These are phyloP conservation scores for Atlantisia rogersi DNA, from an alignment of 2,113 vertebrate species.

Conservation along the genomic window DNA sequence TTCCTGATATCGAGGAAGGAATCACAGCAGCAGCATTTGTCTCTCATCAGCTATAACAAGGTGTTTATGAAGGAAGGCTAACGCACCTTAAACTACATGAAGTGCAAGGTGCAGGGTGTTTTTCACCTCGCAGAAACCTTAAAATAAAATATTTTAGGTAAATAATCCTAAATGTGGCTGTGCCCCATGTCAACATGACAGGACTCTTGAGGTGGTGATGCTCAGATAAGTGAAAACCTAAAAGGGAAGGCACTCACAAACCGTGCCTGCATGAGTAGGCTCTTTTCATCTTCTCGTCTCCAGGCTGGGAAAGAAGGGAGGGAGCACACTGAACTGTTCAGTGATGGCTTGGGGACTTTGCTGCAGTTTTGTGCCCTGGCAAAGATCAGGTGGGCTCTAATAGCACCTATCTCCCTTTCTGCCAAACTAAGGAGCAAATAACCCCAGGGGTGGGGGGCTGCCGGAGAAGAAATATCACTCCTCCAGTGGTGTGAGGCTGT, in stretches of 20 bases:
- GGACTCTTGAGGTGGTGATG: background rate
- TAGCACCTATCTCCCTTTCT: background rate
- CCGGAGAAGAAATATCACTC: background rate
- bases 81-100: background rate
- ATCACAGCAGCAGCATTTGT: background rate
- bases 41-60: background rate
- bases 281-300: background rate
- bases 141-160: background rate
- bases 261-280: background rate
- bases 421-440: background rate
- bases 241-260: background rate
- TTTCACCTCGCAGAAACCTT: background rate
- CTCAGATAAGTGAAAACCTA: background rate
- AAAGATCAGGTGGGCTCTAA: background rate
- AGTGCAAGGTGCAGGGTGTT: background rate
- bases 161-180: background rate
- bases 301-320: background rate
- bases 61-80: background rate
- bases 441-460: background rate
- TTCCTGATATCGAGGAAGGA: background rate
- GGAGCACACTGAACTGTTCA: background rate
- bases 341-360: background rate
- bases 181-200: background rate
- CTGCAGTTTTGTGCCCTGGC: background rate
- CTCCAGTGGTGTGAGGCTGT: background rate